Percentiles rank a stretch among this genome's conserved stretches.
phyloP scores from a whole-genome alignment of 2,113 vertebrate genomes.

The Ivindomyrus marchei region DNA sequence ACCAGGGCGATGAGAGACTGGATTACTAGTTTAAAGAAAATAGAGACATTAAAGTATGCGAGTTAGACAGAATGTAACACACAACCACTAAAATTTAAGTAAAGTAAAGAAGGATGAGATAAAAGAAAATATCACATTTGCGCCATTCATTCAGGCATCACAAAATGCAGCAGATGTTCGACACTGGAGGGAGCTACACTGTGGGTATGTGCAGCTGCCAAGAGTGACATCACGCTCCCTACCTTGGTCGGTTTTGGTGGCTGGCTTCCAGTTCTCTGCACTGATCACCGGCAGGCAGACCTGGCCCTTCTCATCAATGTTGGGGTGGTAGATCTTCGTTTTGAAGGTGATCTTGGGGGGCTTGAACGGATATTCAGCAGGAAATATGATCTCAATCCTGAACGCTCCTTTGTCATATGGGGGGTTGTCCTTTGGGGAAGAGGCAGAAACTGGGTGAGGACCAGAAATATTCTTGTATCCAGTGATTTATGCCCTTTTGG shows the following conservation, averaged over 20 bases:
- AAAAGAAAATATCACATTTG: neutral
- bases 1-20: constrained; percentile 88
- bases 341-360: constrained; percentile 97
- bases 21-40: constrained; percentile 66
- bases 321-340: constrained; percentile 99
- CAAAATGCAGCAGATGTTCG: neutral
- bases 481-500: neutral
- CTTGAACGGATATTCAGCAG: constrained; percentile 95
- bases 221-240: constrained; percentile 20
- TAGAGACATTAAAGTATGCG: constrained; percentile 29
- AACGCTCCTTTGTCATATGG: constrained; percentile 98
- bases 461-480: neutral
- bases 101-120: neutral
- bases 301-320: constrained; percentile 97
- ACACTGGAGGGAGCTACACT: neutral
- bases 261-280: constrained; percentile 98
- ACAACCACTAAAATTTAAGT: neutral
- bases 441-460: neutral
- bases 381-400: constrained; percentile 93
- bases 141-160: neutral
- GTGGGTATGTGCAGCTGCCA: neutral
- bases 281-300: constrained; percentile 95
- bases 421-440: constrained; percentile 68
- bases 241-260: constrained; percentile 93
- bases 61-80: neutral